Conservation (phyloP, 2,888 invertebrate species). For the Lithophane semibrunnea region DNA sequence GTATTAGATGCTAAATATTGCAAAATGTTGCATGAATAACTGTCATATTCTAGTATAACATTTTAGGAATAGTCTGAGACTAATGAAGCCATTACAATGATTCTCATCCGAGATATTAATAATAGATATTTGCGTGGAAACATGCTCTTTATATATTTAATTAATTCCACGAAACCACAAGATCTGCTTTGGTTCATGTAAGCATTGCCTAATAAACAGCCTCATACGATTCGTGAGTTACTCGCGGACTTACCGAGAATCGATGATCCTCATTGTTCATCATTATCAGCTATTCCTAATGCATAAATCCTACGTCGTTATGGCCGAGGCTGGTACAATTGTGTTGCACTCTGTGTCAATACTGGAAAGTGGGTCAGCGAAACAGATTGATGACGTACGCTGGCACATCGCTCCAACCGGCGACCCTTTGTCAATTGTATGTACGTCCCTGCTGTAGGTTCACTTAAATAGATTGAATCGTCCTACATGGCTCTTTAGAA, state of each 20-base stretch:
- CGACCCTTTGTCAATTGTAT: slow-evolving; percentile 62
- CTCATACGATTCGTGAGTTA: slow-evolving; percentile 62
- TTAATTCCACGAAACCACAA: slow-evolving; percentile 33
- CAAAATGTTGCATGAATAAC: slow-evolving; percentile 28
- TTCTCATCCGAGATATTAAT: slow-evolving; percentile 7
- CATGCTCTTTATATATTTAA: slow-evolving; percentile 16
- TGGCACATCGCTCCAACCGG: slow-evolving; percentile 53
- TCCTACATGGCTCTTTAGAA: slow-evolving; percentile 34
- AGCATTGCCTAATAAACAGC: slow-evolving; percentile 49
- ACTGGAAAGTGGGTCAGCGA: slow-evolving; percentile 68
- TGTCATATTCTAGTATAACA: slow-evolving; percentile 21
- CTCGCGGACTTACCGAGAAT: slow-evolving; percentile 59
- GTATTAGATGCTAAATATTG: slow-evolving; percentile 12
- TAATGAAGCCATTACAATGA: slow-evolving; percentile 44
- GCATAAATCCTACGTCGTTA: slow-evolving; percentile 61
- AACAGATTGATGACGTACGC: slow-evolving; percentile 66
- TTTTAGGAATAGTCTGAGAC: slow-evolving; percentile 8
- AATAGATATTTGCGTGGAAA: slow-evolving; percentile 14
- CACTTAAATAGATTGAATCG: slow-evolving; percentile 54
- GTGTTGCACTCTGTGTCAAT: slow-evolving; percentile 65
- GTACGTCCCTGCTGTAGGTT: slow-evolving; percentile 35
- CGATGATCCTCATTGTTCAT: slow-evolving; percentile 65
- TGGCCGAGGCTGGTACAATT: slow-evolving; percentile 53
- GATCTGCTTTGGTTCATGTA: slow-evolving; percentile 23
- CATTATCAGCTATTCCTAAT: slow-evolving; percentile 65